Evolutionary conservation across 2,888 invertebrate species (phyloP).

Genomic region (Calliphora vomitoria): DNA sequence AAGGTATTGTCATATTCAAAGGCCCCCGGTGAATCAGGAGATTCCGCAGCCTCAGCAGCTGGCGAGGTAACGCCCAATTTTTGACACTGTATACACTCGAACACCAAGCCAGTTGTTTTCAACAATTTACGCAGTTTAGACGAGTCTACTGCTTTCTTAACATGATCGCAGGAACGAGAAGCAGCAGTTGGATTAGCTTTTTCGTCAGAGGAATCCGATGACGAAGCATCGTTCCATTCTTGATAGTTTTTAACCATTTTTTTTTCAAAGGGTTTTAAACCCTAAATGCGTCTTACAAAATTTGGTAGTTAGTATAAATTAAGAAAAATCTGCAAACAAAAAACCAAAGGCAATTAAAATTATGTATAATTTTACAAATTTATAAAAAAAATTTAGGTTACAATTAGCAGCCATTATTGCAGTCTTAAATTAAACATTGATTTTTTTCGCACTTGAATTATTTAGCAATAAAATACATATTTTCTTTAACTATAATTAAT

Average conservation of each 20-base stretch:
- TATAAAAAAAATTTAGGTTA: constrained; percentile 30
- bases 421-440: constrained; percentile 5
- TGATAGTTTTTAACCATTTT: constrained; percentile 87
- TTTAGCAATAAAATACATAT: neutral
- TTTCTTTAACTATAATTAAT: no score
- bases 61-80: constrained; percentile 84
- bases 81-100: constrained; percentile 87
- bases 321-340: constrained; percentile 13
- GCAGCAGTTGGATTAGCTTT: constrained; percentile 83
- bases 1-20: constrained; percentile 86
- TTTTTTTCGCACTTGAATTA: constrained; percentile 1
- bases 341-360: neutral
- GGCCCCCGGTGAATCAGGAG: constrained; percentile 73
- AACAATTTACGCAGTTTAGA: constrained; percentile 87
- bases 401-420: neutral
- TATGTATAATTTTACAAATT: neutral
- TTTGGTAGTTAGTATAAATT: neutral
- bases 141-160: constrained; percentile 89
- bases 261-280: neutral
- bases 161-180: constrained; percentile 88
- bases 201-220: constrained; percentile 91
- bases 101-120: constrained; percentile 85
- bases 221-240: constrained; percentile 88
- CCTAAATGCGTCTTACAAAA: constrained; percentile 21
- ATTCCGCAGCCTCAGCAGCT: constrained; percentile 81